These are phyloP conservation scores for Danionella cerebrum DNA, from an alignment of 2,113 vertebrate species.

Conservation along the genomic window DNA sequence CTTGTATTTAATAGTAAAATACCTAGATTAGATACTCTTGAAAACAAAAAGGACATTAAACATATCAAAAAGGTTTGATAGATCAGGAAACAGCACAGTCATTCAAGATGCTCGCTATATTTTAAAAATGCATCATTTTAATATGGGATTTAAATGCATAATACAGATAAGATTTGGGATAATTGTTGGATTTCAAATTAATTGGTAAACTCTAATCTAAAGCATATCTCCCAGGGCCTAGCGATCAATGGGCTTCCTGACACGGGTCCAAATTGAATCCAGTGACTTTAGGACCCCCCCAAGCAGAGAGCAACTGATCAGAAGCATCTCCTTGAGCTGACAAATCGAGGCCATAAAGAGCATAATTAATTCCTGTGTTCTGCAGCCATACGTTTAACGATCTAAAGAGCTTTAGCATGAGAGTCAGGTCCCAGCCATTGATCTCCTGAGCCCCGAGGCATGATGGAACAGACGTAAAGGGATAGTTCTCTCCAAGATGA, in stretches of 20 bases:
- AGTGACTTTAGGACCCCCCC: neutral
- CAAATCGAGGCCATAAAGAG: conserved; percentile 65
- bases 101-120: too few relatives aligned
- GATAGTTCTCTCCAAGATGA: too few relatives aligned
- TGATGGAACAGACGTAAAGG: conserved; percentile 45
- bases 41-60: too few relatives aligned
- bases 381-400: conserved; percentile 61
- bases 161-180: too few relatives aligned
- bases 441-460: conserved; percentile 50
- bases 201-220: too few relatives aligned
- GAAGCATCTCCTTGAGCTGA: conserved; percentile 46
- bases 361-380: conserved; percentile 60
- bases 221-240: neutral
- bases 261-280: neutral
- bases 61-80: too few relatives aligned
- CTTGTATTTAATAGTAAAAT: too few relatives aligned
- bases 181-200: too few relatives aligned
- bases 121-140: too few relatives aligned
- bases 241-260: neutral
- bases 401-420: conserved; percentile 55
- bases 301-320: conserved; percentile 8
- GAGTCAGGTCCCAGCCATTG: conserved; percentile 53
- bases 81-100: too few relatives aligned
- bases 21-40: too few relatives aligned
- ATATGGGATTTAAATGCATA: too few relatives aligned